Percentiles rank a stretch among this genome's conserved stretches.
phyloP scores from a whole-genome alignment of 1,140 invertebrate genomes.

The Calliphora vicina region DNA sequence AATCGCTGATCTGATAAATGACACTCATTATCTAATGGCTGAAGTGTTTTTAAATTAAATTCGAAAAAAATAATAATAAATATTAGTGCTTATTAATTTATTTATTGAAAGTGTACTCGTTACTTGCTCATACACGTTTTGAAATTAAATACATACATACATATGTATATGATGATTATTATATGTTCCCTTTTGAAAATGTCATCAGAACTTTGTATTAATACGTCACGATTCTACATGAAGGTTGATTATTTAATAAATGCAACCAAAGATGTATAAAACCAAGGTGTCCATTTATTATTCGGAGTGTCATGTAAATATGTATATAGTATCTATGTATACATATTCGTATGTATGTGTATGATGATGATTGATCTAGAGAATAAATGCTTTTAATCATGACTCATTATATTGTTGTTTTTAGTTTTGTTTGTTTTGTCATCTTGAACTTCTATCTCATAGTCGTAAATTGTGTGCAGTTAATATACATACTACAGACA shows the following conservation, averaged over 20 bases:
- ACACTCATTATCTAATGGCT: neutral
- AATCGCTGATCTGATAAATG: neutral
- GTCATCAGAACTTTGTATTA: neutral
- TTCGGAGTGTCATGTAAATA: too few relatives aligned
- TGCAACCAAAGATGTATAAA: neutral
- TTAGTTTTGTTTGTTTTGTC: neutral
- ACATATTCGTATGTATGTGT: too few relatives aligned
- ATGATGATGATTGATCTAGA: too few relatives aligned
- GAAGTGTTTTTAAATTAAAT: neutral
- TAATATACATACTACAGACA: too few relatives aligned
- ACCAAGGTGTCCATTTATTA: neutral
- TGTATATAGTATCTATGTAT: too few relatives aligned
- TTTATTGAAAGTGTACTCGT: neutral
- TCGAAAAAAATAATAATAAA: too few relatives aligned
- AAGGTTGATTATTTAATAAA: too few relatives aligned
- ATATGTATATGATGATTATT: too few relatives aligned
- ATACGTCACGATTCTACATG: neutral
- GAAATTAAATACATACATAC: too few relatives aligned
- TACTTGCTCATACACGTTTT: too few relatives aligned
- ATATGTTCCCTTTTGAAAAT: too few relatives aligned
- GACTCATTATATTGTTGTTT: too few relatives aligned
- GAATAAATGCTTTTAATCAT: neutral
- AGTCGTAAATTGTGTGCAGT: neutral
- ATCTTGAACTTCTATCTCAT: neutral
- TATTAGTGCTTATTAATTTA: neutral